Evolutionary conservation across 2,113 vertebrate species (phyloP), one percentile per base, ranked within the genome.

Genomic region (Manacus vitellinus): DNA sequence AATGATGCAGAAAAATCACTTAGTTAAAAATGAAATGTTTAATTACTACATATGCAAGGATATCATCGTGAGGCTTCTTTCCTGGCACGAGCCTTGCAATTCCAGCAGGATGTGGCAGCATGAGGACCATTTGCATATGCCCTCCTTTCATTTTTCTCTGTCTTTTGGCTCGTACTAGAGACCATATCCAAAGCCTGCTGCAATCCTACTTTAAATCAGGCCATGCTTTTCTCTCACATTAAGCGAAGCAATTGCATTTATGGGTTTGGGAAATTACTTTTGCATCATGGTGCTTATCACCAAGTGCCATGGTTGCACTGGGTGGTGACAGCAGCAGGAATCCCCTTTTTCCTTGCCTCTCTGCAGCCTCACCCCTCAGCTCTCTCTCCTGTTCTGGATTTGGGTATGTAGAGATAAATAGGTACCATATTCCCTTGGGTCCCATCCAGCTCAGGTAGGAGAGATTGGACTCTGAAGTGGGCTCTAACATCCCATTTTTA

Each of bases 141-240:
- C 20, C 5, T 8, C 10, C 1, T 2, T 62, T 68, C 1, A 55
- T 77, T 90, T 79, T 73, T 21, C 18, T 18, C 0, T 67, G 27
- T 62, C 7, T 31, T 92, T 91, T 43, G 47, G 8, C 21, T 92
- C 63, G 10, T 58, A 2, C 2, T 6, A 63, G 15, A 49, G 37
- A 46, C 39, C 15, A 46, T 1, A 0, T 27, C 19, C 67, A 86
- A 73, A 87, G 9, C 37, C 25, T 35, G 2, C 51, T 46, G 33
- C 46, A 81, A 65, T 59, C 39, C 25, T n/a, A 3, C 35, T 78
- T 76, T 14, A 56, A 43, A 63, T 8, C 31, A 51, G 35, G 4
- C 8, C 25, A 4, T 23, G 6, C 1, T 59, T 70, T 66, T 18
- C 33, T 77, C 33, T 27, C 39, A 37, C n/a, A 41, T 35, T 35